Base-by-base conservation (phyloP, 2,888 invertebrate species). In the Rhagophthalmus giganteus region DNA sequence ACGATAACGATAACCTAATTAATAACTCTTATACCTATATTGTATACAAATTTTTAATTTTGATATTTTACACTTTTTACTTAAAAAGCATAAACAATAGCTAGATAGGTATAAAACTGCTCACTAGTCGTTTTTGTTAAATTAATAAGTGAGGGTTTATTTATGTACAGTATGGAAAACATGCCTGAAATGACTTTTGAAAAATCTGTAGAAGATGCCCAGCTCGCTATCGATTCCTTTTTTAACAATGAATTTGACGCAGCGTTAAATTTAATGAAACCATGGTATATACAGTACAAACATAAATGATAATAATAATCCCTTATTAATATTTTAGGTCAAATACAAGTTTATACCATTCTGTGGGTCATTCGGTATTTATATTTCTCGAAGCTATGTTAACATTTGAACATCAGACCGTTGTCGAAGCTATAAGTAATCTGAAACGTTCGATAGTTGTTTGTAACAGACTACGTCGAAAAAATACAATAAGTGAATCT, bases 341-440 rank as follows among this genome's bases (percentile, higher is more conserved):
- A 2, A 80, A 84, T 35, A 80, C 81, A 32, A 94, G 94, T 54
- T 84, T 96, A 79, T 97, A 97, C 71, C 97, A 97, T 75, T 87
- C 95, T 1, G 78, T 96, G 45, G 96, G 96, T 1, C 83, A 86
- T 56, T 85, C 90, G 2, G 91, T 94, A 16, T 93, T 97, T 69
- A 80, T 88, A 63, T 96, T 92, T 71, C 81, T 97, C 25, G 94
- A 96, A 70, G 95, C 96, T 0, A 86, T 94, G 69, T 80, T 98
- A 67, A 96, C 96, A 1, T 93, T 94, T 70, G 95, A 97, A 70
- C 86, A 86, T 65, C 77, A 78, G 50, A 85, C 90, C 62, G 88
- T 94, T 52, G 81, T 81, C 55, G 77, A 80, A 48, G 91, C 94
- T 0, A 81, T 87, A 1, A 81, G 83, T 14, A 83, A 88, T 7